Percentiles rank a stretch among this genome's conserved stretches.
phyloP scores from a whole-genome alignment of 1,140 invertebrate genomes.

The Euwallacea similis region DNA sequence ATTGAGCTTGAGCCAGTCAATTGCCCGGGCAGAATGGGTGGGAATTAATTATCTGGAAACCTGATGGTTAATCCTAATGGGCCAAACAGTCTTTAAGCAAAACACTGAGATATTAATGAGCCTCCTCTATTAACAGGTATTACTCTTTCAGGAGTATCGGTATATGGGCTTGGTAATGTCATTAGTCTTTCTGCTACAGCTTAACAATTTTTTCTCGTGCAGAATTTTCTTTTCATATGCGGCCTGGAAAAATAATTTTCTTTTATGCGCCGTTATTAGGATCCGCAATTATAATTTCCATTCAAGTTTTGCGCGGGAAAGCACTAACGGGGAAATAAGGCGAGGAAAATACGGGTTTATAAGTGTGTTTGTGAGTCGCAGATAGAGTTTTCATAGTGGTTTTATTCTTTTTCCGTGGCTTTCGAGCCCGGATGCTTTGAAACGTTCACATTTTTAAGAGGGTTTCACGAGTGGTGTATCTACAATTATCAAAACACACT shows the following conservation, averaged over 20 bases:
- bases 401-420: too few relatives aligned
- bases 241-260: slow-evolving; percentile 20
- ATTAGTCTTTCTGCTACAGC: too few relatives aligned
- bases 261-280: slow-evolving; percentile 14
- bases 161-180: too few relatives aligned
- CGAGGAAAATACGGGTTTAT: slow-evolving; percentile 15
- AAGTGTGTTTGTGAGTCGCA: slow-evolving; percentile 9
- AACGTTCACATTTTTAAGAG: too few relatives aligned
- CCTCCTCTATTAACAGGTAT: neutral
- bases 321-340: slow-evolving; percentile 18
- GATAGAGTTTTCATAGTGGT: slow-evolving; percentile 17
- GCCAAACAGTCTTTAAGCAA: neutral
- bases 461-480: too few relatives aligned
- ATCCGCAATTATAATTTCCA: slow-evolving; percentile 19
- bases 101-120: slow-evolving; percentile 8
- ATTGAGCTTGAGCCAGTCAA: slow-evolving; percentile 28
- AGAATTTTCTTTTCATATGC: slow-evolving; percentile 20
- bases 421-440: too few relatives aligned
- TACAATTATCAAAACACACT: too few relatives aligned
- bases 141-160: neutral
- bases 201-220: slow-evolving; percentile 4
- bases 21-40: slow-evolving; percentile 18
- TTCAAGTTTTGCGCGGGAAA: slow-evolving; percentile 22
- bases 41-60: slow-evolving; percentile 13
- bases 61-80: slow-evolving; percentile 15